Base-by-base conservation (phyloP, 1,140 invertebrate genomes). In the Brachionus calyciflorus region DNA sequence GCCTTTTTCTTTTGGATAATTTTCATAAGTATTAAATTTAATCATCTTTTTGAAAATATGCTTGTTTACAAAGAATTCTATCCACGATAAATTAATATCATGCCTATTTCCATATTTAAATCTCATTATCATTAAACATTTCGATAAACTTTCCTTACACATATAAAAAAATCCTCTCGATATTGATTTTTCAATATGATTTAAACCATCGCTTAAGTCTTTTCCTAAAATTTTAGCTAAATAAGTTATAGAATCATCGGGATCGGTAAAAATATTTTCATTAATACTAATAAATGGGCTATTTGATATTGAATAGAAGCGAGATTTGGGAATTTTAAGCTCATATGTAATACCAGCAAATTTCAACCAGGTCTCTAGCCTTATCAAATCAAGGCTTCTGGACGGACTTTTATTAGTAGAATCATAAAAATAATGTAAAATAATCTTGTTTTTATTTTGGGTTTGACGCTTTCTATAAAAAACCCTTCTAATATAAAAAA, bases 181-280 rank as follows among this genome's bases (percentile, higher is more conserved):
- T 17, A 60, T 60, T 17, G 55, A 60, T 60, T 60, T 60, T 60
- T 60, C 55, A 19, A 60, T 37, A 17, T 33, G 28, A 60, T 60
- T 60, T 9, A 60, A 60, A 60, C 55, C 33, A 60, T 60, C 55
- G 14, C 14, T 33, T 10, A 60, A 17, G 7, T 60, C 55, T 19
- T 33, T 60, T n/a, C 55, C 55, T 33, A 33, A 37, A 17, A 41
- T 28, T 19, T 30, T 37, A 37, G 17, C 30, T 17, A 60, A 60
- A 37, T 60, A 60, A 33, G 4, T 60, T 33, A 60, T 21, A 21
- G 30, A 17, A 19, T 60, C 55, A 33, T 60, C 33, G 3, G 37
- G 19, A 60, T 37, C 55, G 37, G 55, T 37, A 17, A 60, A 14
- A 3, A 5, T 17, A 5, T 33, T 60, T 33, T 33, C 55, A 37